A percentile compares a stretch with the other conserved stretches of the same genome.
Evolutionary conservation across 2,797 vertebrate genomes (phyloP).

Genomic region (Ara ararauna): DNA sequence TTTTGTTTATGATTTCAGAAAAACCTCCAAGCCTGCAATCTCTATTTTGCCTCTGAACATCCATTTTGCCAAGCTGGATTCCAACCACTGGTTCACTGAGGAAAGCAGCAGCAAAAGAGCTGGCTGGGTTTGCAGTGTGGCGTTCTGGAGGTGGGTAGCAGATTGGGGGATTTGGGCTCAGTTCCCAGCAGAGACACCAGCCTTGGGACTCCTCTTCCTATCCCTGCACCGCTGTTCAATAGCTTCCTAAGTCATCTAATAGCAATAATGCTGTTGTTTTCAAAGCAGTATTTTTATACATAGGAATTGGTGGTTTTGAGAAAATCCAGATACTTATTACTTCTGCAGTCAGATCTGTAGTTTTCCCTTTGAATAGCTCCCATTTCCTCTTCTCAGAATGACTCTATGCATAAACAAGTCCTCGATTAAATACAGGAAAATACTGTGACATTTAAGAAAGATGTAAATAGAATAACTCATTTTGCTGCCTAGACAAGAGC

Average conservation of each 20-base stretch:
- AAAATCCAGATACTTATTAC: background rate
- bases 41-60: constrained; percentile 6
- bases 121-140: background rate
- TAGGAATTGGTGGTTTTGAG: background rate
- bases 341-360: background rate
- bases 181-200: background rate
- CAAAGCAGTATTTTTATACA: background rate
- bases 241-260: background rate
- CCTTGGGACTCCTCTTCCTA: background rate
- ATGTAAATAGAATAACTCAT: background rate
- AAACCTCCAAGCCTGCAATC: constrained; percentile 37
- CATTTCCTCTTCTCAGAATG: background rate
- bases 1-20: constrained; percentile 68
- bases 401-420: background rate
- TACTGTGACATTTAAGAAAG: background rate
- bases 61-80: background rate
- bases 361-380: background rate
- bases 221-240: background rate
- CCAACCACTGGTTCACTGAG: background rate
- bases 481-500: constrained; percentile 8
- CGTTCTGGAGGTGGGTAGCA: background rate
- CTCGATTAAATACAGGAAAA: background rate
- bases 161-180: background rate
- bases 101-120: background rate
- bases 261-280: background rate